phyloP scores from a whole-genome alignment of 2,888 invertebrate genomes.

The Cryptocephalus primarius region DNA sequence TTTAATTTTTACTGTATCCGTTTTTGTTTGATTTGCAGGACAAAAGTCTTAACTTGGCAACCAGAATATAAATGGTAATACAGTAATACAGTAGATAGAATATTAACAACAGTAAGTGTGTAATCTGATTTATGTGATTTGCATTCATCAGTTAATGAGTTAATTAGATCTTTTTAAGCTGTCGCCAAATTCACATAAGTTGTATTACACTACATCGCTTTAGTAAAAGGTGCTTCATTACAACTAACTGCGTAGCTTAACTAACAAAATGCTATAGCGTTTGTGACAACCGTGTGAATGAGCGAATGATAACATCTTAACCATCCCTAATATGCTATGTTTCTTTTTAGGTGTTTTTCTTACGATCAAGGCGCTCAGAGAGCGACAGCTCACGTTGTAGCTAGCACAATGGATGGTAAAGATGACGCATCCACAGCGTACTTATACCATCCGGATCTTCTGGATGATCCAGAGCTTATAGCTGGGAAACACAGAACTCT shows the following conservation, averaged over 20 bases:
- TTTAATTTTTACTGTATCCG: slow-evolving; percentile 22
- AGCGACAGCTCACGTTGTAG: slow-evolving; percentile 33
- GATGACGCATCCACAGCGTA: slow-evolving; percentile 30
- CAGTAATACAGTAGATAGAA: slow-evolving; percentile 2
- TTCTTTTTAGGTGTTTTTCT: slow-evolving; percentile 55
- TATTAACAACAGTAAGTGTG: neutral
- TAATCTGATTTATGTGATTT: neutral
- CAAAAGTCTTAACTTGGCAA: slow-evolving; percentile 77
- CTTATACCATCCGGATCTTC: slow-evolving; percentile 70
- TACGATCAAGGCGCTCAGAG: slow-evolving; percentile 54
- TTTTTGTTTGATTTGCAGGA: slow-evolving; percentile 53
- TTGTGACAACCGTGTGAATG: no score
- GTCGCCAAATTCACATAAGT: no score
- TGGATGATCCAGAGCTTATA: slow-evolving; percentile 88
- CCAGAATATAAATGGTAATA: slow-evolving; percentile 76
- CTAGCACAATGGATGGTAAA: slow-evolving; percentile 36
- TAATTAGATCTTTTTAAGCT: no score
- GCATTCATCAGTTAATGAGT: no score
- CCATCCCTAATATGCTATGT: neutral
- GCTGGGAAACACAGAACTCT: slow-evolving; percentile 82
- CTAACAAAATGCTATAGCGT: no score
- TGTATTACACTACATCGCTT: no score
- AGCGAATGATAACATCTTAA: no score
- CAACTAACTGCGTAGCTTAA: no score
- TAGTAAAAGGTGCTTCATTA: no score